Evolutionary conservation across 1,140 invertebrate genomes (phyloP).

Genomic region (Antheraea mylitta): DNA sequence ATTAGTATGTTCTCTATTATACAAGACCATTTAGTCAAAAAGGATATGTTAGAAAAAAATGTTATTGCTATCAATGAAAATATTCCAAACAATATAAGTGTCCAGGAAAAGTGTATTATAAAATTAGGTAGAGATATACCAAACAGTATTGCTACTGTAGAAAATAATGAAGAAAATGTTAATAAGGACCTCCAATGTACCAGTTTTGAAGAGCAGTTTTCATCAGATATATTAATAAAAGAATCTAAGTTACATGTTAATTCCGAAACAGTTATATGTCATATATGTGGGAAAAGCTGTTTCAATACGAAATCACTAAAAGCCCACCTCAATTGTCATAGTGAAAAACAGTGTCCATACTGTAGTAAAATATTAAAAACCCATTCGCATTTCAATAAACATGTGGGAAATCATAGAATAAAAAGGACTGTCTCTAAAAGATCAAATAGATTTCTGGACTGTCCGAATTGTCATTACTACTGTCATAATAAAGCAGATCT

Average conservation of each 20-base stretch:
- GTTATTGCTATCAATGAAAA: not conserved
- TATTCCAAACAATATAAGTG: not conserved
- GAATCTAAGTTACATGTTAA: conserved; percentile 1
- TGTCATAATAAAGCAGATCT: conserved; percentile 45
- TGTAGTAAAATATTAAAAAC: conserved; percentile 43
- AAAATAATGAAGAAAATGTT: not conserved
- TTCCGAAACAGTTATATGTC: conserved; percentile 21
- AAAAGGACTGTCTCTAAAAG: conserved; percentile 19
- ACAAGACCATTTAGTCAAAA: not conserved
- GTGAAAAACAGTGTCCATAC: conserved; percentile 35
- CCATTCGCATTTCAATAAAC: conserved; percentile 31
- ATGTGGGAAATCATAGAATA: conserved; percentile 31
- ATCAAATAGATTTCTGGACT: conserved; percentile 28
- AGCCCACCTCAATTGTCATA: conserved; percentile 29
- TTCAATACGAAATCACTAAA: conserved; percentile 26
- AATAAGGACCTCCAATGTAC: not conserved
- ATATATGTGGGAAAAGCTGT: conserved; percentile 36
- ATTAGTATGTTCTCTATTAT: conserved; percentile 1
- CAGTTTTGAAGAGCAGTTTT: not conserved
- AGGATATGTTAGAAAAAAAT: not conserved
- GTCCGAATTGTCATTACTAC: conserved; percentile 44
- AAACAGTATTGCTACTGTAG: not conserved
- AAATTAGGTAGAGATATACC: not conserved
- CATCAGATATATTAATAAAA: not conserved
- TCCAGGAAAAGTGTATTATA: not conserved